Evolutionary conservation across 2,113 vertebrate genomes (phyloP), one percentile per base, ranked within the genome.

Genomic region (Solea solea): DNA sequence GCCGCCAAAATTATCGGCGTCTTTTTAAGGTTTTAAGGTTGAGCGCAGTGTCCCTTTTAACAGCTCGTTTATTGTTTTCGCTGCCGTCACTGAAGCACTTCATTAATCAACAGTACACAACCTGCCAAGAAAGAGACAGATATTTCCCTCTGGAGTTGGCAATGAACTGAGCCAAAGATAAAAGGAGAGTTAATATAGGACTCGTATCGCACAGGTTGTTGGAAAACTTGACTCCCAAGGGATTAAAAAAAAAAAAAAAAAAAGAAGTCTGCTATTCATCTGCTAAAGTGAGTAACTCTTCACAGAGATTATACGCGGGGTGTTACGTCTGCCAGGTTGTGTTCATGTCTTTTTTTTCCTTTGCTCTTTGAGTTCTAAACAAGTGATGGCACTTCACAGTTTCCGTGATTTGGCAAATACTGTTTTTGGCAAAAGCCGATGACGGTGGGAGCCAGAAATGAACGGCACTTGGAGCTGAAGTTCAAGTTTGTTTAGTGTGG

Each of bases 21-120:
- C 15, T 9, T 51, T 9, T 50, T 16, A 13, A 40, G n/a, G 15
- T 10, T 52, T 5, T 21, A 21, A 21, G 21, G 16, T 64, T 49
- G 9, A 14, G 44, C 5, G n/a, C 5, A 39, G 4, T 8, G 9
- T 39, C 3, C 16, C 40, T 52, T 34, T 16, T 16, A 52, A 49
- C 27, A 7, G 44, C 49, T 71, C n/a, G 46, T 62, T 54, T 48
- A 54, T 14, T 11, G 25, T 34, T 52, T 54, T 4, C 14, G 13
- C 16, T 3, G 11, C 40, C 13, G 14, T 45, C 25, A 28, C 10
- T 54, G 15, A 68, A 45, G 45, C 8, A 27, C 39, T 44, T 65
- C 21, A 65, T 65, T 54, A 27, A 52, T n/a, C 8, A 63, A 21
- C 62, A 8, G 28, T 16, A 41, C 34, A 41, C 28, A 64, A 40